phyloP scores from a whole-genome alignment of 1,140 invertebrate genomes.

The Babylonia areolata region DNA sequence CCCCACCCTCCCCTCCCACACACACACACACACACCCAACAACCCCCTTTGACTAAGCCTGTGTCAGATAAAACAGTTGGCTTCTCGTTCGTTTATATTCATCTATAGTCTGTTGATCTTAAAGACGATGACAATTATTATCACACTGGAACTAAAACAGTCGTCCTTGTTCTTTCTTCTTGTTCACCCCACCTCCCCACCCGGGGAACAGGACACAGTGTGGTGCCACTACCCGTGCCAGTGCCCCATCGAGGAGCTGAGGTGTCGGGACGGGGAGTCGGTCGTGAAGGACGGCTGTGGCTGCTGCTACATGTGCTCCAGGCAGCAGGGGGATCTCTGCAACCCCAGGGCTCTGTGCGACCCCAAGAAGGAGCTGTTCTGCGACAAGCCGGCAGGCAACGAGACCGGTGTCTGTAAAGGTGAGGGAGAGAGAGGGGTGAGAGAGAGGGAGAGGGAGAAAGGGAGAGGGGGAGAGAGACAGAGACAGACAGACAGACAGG shows the following conservation, averaged over 20 bases:
- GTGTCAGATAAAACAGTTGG: too few relatives aligned
- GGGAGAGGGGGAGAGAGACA: not conserved
- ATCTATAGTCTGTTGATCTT: not conserved
- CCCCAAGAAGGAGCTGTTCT: constrained; percentile 56
- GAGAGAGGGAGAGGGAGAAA: not conserved
- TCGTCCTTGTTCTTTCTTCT: not conserved
- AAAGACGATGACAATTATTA: not conserved
- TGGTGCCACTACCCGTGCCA: constrained; percentile 58
- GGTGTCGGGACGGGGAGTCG: constrained; percentile 72
- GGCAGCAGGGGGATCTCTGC: constrained; percentile 76
- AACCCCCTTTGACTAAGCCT: too few relatives aligned
- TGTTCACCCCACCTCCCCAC: not conserved
- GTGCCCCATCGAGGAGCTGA: constrained; percentile 56
- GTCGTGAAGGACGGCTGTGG: constrained; percentile 77
- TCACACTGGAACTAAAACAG: not conserved
- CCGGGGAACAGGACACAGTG: constrained; percentile 38
- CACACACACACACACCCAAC: too few relatives aligned
- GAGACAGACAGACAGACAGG: constrained; percentile 32
- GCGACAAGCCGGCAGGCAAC: constrained; percentile 49
- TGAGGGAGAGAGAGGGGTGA: constrained; percentile 30
- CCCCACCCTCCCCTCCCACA: too few relatives aligned
- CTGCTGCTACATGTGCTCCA: constrained; percentile 78
- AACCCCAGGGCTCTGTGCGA: constrained; percentile 63
- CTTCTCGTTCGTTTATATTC: constrained; percentile 12
- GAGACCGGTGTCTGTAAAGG: constrained; percentile 58